Evolutionary conservation across 2,888 invertebrate genomes (phyloP), one percentile per base, ranked within the genome.

Genomic region (Lamellibrachia satsuma): DNA sequence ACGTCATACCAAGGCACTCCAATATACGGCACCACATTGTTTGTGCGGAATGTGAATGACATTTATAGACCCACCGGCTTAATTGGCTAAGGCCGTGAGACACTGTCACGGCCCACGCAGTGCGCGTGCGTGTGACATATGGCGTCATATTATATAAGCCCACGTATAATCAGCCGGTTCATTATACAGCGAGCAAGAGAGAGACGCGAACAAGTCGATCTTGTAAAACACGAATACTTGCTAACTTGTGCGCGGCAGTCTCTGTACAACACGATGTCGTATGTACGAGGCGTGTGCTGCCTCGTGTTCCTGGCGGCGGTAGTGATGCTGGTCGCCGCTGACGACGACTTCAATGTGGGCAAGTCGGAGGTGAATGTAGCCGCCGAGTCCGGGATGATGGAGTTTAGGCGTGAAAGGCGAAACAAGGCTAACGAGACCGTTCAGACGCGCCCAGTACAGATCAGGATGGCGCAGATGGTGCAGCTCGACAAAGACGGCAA

Each of bases 391-490:
- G 75, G 75, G 22, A 75, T n/a, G 75, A 75, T 75, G 75, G 22
- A 75, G 75, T 75, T 75, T 22, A 22, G 22, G 4, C 75, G 75
- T 3, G 22, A 75, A 15, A 22, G 22, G 22, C 22, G 15, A 6
- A 22, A 75, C 75, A 75, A 75, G 75, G 22, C 15, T 6, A n/a
- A n/a, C 22, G 4, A 15, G 22, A 6, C 7, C 75, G n/a, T 2
- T 15, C 4, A 75, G 3, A 75, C 6, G 75, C 15, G n/a, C 15
- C 75, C 75, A 15, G 75, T 75, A n/a, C 15, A 75, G 22, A 75
- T 75, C 75, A 75, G 75, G 22, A 75, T 75, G 75, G 75, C 75
- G 75, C 75, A 75, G 75, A 75, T 75, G 75, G 75, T 75, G 22
- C 75, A 75, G 75, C 75, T 75, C 75, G 75, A 75, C 22, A 75